Conservation (phyloP, 2,888 invertebrate species). For the Aproaerema taeniolella region DNA sequence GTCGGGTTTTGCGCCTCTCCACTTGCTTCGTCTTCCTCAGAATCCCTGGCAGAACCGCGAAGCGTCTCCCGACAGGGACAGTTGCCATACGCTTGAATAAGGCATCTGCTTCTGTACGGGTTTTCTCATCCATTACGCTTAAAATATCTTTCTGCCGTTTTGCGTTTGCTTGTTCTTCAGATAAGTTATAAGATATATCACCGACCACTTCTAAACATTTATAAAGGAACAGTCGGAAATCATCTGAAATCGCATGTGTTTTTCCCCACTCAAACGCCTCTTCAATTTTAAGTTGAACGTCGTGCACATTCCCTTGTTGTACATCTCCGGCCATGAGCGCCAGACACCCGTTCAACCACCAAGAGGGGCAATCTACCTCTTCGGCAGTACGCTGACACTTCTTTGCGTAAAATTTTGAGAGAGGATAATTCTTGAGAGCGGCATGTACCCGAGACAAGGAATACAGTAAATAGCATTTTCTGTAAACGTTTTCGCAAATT, state of each 20-base stretch:
- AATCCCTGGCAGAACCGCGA: background rate
- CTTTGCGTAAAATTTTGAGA: background rate
- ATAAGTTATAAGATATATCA: background rate
- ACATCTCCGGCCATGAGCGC: background rate
- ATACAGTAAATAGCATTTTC: slow-evolving; percentile 67
- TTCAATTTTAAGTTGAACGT: background rate
- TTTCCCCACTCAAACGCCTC: slow-evolving; percentile 1
- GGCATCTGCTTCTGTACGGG: background rate
- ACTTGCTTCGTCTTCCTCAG: background rate
- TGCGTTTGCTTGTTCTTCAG: background rate
- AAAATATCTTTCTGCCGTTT: slow-evolving; percentile 1
- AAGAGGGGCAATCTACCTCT: background rate
- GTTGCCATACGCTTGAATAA: background rate
- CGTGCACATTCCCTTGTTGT: background rate
- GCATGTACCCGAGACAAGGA: background rate
- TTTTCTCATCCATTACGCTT: background rate
- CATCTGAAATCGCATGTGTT: background rate
- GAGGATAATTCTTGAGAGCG: background rate
- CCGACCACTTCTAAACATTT: background rate
- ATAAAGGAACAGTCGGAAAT: background rate
- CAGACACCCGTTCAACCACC: slow-evolving; percentile 7
- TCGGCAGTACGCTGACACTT: background rate
- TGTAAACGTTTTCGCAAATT: slow-evolving; percentile 64
- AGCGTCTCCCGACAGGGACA: background rate
- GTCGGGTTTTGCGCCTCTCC: background rate